Base-by-base conservation (phyloP, 2,888 invertebrate genomes). In the Apodemia duryi region DNA sequence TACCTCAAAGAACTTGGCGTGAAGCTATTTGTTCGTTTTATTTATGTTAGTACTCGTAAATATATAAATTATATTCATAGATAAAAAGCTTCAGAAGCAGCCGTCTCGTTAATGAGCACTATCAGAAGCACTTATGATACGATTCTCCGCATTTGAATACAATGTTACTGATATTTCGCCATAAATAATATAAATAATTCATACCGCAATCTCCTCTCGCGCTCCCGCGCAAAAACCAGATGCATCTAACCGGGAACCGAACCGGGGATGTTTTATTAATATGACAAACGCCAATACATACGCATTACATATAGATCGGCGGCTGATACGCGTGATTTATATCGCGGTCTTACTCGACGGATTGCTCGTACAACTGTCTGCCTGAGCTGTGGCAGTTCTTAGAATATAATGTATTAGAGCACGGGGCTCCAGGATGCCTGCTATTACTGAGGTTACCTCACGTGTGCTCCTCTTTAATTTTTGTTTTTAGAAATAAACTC, bases 121-220 rank as follows among this genome's bases (percentile, higher is more conserved):
- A 54, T 54, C 54, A 54, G 28, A 54, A 21, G 10, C 29, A 57
- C 57, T 57, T 32, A 46, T 46, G 57, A 57, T 57, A 57, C 57
- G 10, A 57, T 57, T 13, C 57, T 3, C 57, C 63, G 65, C 67
- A 77, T 77, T 77, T 76, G 77, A 77, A 77, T 77, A 77, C 77
- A 77, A 77, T 77, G 77, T 74, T 77, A 73, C 73, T 75, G 74
- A 71, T 71, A 72, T 73, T 70, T 74, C 66, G 68, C 69, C 70
- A 75, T 77, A 74, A 73, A 74, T 73, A 74, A 71, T 72, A 75
- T 78, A 74, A 73, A 77, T 78, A 76, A 78, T 77, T 73, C 76
- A 77, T 76, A 68, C 62, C 62, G 67, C 67, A 66, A 69, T 70
- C 69, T 51, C 70, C 69, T 21, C 70, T 67, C 71, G 66, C 65